Evolutionary conservation across 2,113 vertebrate genomes (phyloP).

Genomic region (Pipra filicauda): DNA sequence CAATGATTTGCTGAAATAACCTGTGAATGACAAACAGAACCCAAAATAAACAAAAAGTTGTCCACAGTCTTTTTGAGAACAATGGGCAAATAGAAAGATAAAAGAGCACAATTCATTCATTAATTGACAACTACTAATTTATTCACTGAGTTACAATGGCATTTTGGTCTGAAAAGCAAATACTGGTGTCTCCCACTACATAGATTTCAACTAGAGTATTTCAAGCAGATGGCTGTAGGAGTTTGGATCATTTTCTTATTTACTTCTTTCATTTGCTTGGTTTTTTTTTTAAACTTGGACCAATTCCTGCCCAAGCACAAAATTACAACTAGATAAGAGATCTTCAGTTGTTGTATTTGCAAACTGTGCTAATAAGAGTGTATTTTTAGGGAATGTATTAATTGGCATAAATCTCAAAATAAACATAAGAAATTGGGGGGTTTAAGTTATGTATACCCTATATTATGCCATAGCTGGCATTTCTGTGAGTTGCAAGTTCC

Average conservation of each 20-base stretch:
- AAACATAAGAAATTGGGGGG: not conserved
- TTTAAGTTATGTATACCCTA: not conserved
- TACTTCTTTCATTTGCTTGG: not conserved
- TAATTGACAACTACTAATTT: not conserved
- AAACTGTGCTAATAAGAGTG: not conserved
- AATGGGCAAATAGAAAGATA: not conserved
- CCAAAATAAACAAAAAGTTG: not conserved
- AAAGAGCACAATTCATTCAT: not conserved
- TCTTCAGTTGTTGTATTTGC: not conserved
- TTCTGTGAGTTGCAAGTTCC: not conserved
- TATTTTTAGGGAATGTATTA: not conserved
- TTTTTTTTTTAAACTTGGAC: not conserved
- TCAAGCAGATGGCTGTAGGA: not conserved
- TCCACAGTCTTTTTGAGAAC: not conserved
- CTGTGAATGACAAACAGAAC: not conserved
- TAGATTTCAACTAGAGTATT: not conserved
- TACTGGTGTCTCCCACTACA: not conserved
- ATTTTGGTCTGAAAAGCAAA: not conserved
- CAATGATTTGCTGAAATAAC: not conserved
- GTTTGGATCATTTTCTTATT: not conserved
- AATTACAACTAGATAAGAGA: not conserved
- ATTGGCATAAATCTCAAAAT: not conserved
- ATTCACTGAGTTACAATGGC: not conserved
- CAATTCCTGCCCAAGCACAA: not conserved
- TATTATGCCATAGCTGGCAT: not conserved